Base-by-base conservation (phyloP, 2,888 invertebrate species). In the Encarsia formosa region DNA sequence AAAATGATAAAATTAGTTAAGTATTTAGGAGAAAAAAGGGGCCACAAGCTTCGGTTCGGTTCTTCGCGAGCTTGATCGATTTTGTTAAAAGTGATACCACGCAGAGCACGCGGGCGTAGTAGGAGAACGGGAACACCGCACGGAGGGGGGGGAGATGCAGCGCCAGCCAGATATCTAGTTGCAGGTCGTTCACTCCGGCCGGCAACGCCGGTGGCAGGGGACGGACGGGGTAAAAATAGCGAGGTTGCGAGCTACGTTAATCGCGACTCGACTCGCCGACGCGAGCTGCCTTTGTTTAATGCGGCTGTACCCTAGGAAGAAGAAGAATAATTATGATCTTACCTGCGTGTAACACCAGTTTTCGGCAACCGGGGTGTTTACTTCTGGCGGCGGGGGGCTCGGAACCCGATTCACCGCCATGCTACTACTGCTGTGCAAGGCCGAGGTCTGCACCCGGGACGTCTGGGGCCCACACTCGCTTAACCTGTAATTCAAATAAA, bases 291-390 rank as follows among this genome's bases (percentile, higher is more conserved):
- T 32, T 8, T 13, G 23, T 39, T 2, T n/a, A n/a, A n/a, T n/a
- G n/a, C n/a, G n/a, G n/a, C n/a, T n/a, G n/a, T n/a, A n/a, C n/a
- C n/a, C n/a, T n/a, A n/a, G n/a, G n/a, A n/a, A n/a, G n/a, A n/a
- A n/a, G n/a, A n/a, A n/a, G n/a, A n/a, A n/a, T n/a, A n/a, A n/a
- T n/a, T n/a, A n/a, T n/a, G n/a, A n/a, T 37, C 73, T 76, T 81
- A 95, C 95, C 90, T 97, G 96, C 76, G 98, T 99, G 77, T 97
- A 98, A 84, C 98, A 99, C 98, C 98, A 99, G 82, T 97, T 98
- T 79, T 99, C 98, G 59, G 98, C 98, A 67, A 97, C 95, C 71
- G 98, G 97, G 73, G 92, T 92, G 79, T 91, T 91, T 76, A 89
- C 90, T 86, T 92, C 92, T 78, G 90, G 90, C 73, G 94, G 87